Conservation (phyloP, 2,797 vertebrate genomes). For the Limnodromus scolopaceus region DNA sequence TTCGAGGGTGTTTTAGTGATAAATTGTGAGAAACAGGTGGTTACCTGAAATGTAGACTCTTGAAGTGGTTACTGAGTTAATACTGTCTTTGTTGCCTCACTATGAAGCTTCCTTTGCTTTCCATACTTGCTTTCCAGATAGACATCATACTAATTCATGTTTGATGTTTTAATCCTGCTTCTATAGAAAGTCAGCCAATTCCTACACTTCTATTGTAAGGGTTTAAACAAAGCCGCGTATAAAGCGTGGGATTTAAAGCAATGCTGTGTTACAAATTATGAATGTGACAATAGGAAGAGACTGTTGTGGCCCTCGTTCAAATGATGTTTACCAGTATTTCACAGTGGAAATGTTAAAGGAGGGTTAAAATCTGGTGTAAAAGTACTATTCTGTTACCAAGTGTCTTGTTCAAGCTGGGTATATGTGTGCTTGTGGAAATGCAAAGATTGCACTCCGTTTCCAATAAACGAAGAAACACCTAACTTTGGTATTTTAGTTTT, state of each 20-base stretch:
- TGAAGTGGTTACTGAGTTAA: neutral
- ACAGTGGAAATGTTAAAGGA: neutral
- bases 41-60: neutral
- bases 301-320: neutral
- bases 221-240: constrained; percentile 3
- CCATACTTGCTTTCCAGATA: neutral
- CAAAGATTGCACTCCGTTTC: neutral
- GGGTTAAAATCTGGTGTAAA: neutral
- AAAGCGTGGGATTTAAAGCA: constrained; percentile 29
- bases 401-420: neutral
- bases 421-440: neutral
- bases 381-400: neutral
- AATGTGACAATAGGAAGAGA: constrained; percentile 1
- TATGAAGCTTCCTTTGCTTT: neutral
- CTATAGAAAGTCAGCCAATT: constrained; percentile 35
- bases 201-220: neutral
- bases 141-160: neutral
- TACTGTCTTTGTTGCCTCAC: neutral
- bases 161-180: constrained; percentile 42
- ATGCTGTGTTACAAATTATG: constrained; percentile 22
- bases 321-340: neutral
- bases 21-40: neutral
- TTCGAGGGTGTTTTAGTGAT: neutral
- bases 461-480: neutral
- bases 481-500: neutral